Base-by-base conservation (phyloP, 2,113 vertebrate genomes). In the Nyctereutes procyonoides region DNA sequence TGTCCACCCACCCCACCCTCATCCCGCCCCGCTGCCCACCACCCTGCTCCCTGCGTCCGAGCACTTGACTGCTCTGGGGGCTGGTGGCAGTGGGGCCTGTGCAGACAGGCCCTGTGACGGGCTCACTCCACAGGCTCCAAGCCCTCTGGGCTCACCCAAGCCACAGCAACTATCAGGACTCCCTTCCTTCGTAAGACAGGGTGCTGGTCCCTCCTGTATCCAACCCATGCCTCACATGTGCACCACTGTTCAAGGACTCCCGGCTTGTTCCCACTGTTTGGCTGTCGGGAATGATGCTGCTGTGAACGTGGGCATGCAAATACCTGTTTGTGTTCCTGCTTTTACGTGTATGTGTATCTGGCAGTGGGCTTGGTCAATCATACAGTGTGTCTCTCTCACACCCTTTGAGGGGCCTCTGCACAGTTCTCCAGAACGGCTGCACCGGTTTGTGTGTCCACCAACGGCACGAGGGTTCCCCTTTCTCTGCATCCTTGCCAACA, bases 301-400 rank as follows among this genome's bases (percentile, higher is more conserved):
- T 88, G 3, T 26, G 67, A 90, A 43, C 60, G n/a, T 22, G n/a
- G 19, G 14, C 55, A 1, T 71, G 79, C 53, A 62, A 30, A 30
- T 82, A 56, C 38, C 76, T 83, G n/a, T 62, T 73, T 3, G 11
- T 88, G 67, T 48, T 51, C 80, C 86, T 74, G 74, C 55, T 90
- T 93, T 87, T 51, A 81, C 51, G 30, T 56, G 55, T n/a, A n/a
- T 88, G 20, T 53, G 38, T 55, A 62, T 55, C 28, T 81, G 77
- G 69, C 90, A 90, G 19, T 88, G 20, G 67, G 80, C 90, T 51
- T 93, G 48, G 83, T 71, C 76, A 74, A 73, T 91, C 65, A 60
- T 83, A 30, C 65, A 55, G 43, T 58, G 58, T 12, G 32, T 92
- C 43, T 88, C 63, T 88, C 88, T 91, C 77, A 71, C 77, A 85